A percentile compares a stretch with the other conserved stretches of the same genome.
phyloP scores from a whole-genome alignment of 2,113 vertebrate genomes.

The Leucoraja erinaceus region DNA sequence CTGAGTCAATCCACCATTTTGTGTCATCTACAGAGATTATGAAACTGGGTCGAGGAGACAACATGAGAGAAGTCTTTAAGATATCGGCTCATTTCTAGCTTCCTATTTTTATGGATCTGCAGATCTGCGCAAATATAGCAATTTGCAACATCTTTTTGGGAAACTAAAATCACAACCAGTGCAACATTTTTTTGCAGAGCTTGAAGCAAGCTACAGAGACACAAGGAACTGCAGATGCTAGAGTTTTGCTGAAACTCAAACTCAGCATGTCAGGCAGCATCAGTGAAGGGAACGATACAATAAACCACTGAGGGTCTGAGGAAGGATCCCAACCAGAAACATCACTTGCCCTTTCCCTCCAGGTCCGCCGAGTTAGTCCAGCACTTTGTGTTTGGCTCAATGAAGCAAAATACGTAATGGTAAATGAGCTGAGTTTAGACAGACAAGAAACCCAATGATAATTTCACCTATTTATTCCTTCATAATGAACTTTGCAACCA shows the following conservation, averaged over 20 bases:
- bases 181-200: conserved; percentile 46
- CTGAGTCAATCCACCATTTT: too few species aligned
- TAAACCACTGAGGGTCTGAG: too few species aligned
- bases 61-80: not conserved
- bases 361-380: too few species aligned
- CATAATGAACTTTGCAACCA: too few species aligned
- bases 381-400: too few species aligned
- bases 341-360: too few species aligned
- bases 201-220: conserved; percentile 39
- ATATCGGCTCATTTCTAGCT: not conserved
- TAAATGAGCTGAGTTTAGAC: not conserved
- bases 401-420: too few species aligned
- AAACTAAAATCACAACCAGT: not conserved
- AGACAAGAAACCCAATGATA: not conserved
- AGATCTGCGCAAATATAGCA: conserved; percentile 51
- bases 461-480: not conserved
- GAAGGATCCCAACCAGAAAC: too few species aligned
- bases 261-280: too few species aligned
- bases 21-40: not conserved
- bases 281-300: too few species aligned
- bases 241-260: too few species aligned
- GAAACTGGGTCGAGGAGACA: not conserved
- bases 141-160: conserved; percentile 42
- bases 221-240: too few species aligned
- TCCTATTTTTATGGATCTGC: not conserved